phyloP scores from a whole-genome alignment of 2,797 vertebrate genomes.

The Schizopygopsis malacanthus region DNA sequence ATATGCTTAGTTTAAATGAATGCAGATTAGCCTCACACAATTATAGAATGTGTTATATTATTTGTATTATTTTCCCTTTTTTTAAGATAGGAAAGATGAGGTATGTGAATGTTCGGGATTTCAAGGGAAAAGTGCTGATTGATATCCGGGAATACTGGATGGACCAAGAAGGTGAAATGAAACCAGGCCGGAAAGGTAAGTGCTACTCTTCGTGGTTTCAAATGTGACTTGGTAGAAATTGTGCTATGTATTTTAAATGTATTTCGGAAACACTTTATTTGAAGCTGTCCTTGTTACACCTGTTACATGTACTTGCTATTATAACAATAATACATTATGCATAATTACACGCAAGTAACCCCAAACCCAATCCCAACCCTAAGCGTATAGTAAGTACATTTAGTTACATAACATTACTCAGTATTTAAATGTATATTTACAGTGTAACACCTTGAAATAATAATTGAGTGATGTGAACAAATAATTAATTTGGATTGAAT shows the following conservation, averaged over 20 bases:
- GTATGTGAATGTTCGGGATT: conserved; percentile 94
- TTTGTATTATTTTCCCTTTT: background rate
- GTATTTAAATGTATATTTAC: too few relatives aligned
- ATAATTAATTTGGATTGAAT: background rate
- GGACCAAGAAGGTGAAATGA: conserved; percentile 96
- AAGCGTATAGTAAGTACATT: too few relatives aligned
- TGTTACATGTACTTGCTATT: too few relatives aligned
- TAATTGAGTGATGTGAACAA: background rate
- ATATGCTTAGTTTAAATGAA: too few relatives aligned
- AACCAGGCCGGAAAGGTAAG: conserved; percentile 91
- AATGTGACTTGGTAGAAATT: background rate
- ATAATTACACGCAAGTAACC: too few relatives aligned
- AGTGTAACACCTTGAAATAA: too few relatives aligned
- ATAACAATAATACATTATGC: too few relatives aligned
- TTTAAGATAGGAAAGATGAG: conserved; percentile 96
- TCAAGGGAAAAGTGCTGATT: conserved; percentile 95
- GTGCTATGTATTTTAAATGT: background rate
- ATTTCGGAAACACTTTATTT: background rate
- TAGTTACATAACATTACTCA: too few relatives aligned
- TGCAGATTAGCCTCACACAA: too few relatives aligned
- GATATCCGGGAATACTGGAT: conserved; percentile 98
- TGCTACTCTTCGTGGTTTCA: background rate
- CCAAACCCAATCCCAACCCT: too few relatives aligned
- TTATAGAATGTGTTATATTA: too few relatives aligned
- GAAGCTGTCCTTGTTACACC: too few relatives aligned